Percentiles rank a stretch among this genome's conserved stretches.
These are phyloP conservation scores for Gymnocypris eckloni DNA, from an alignment of 2,797 vertebrate species.

Conservation along the genomic window DNA sequence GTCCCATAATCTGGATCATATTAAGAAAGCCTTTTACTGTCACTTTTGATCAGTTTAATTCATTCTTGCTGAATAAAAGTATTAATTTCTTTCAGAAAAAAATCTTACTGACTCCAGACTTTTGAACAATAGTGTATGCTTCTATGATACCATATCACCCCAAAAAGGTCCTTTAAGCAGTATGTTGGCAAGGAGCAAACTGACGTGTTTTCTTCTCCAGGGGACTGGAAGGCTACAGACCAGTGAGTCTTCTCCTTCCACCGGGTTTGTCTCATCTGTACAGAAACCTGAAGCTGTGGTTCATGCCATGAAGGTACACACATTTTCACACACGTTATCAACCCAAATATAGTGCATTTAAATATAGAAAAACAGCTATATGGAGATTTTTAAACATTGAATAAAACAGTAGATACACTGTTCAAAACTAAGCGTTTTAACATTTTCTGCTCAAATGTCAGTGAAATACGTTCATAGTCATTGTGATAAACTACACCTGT, in stretches of 20 bases:
- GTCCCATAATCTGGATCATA: not conserved
- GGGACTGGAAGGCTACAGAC: conserved; percentile 81
- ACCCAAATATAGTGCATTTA: too few species aligned
- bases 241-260: conserved; percentile 85
- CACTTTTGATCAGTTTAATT: not conserved
- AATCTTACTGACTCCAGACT: not conserved
- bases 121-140: not conserved
- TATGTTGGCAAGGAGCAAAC: not conserved
- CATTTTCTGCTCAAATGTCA: not conserved
- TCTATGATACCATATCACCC: not conserved
- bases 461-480: not conserved
- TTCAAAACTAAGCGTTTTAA: not conserved
- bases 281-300: conserved; percentile 97
- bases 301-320: conserved; percentile 94
- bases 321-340: not conserved
- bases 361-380: too few species aligned
- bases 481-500: not conserved
- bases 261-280: conserved; percentile 84
- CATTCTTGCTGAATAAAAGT: not conserved
- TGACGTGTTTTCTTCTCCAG: conserved; percentile 67
- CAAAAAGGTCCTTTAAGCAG: not conserved
- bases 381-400: too few species aligned
- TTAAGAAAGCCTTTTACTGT: not conserved
- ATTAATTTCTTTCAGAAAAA: not conserved
- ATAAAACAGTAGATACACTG: too few species aligned